Base-by-base conservation (phyloP, 92 coral and sea anemone species). In the Metridium senile region DNA sequence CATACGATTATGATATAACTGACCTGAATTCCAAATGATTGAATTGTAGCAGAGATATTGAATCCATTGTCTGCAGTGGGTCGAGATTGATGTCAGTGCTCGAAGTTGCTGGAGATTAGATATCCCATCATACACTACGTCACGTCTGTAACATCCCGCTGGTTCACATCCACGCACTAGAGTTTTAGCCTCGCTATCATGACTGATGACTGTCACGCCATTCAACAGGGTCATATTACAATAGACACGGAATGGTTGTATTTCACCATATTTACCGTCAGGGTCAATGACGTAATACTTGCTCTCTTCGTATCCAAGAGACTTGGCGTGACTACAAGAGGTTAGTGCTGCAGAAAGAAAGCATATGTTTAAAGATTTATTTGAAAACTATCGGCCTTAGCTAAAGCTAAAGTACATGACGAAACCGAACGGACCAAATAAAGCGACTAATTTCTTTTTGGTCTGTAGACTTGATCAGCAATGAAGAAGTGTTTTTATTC, bases 141-240 rank as follows among this genome's bases (percentile, higher is more conserved):
- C 74, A 49, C 82, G 74, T 33, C 66, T 29, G 33, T 77, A 77
- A 25, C 74, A 49, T 31, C 82, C 82, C 0, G 8, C 9, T 0
- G 0, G 4, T n/a, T 71, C 71, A 70, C 51, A 83, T 28, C 87
- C 87, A 0, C 45, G 11, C 9, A 83, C 87, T 23, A 22, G 22
- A 32, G 78, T 83, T 23, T 81, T 46, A 23, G 46, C 28, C 47
- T 75, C 77, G 74, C 81, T 82, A 61, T 82, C 76, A 68, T 82
- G 87, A 65, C 87, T 66, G 19, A 82, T 51, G 58, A 47, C 79
- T 74, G 86, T 81, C 80, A 74, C 79, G 28, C 76, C 76, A 56
- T 23, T 53, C 23, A 56, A 43, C 43, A 39, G 43, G 28, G 64
- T 58, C 85, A 81, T 73, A 59, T 81, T 68, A 65, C 80, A 82